Base-by-base conservation (phyloP, 2,888 invertebrate species). In the Auanema sp. region DNA sequence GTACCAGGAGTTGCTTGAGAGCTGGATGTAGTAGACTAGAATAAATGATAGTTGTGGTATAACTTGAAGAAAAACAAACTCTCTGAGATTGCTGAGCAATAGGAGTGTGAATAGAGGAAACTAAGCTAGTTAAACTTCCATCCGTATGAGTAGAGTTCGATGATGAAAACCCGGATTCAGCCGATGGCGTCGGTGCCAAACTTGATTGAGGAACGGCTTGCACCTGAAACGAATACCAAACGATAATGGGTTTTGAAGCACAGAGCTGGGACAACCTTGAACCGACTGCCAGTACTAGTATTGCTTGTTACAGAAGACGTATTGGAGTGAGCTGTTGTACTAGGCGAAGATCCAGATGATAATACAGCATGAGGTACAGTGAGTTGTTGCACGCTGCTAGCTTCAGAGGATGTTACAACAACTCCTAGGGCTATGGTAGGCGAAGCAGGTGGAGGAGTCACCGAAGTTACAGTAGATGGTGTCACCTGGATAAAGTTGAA, bases 311-410 rank as follows among this genome's bases (percentile, higher is more conserved):
- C 67, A 10, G 73, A 73, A 2, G 71, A 71, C 42, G 58, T 73
- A 47, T 73, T 73, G 58, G 73, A 73, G 60, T 73, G 71, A 12
- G 73, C 65, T 5, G 70, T 71, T 40, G 71, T 70, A 57, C 66
- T 67, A n/a, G 73, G 73, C 2, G 73, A 73, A 21, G 69, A 69
- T 47, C 66, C 69, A 3, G 69, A 65, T 1, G 73, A 73, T 1
- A 72, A 23, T 16, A 70, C 68, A 24, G 70, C 33, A 33, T 33
- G 58, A 8, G 68, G 64, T 1, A 66, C 64, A 0, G 72, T 65
- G 10, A 70, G 65, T 11, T 68, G 70, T 1, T 66, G 58, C 1
- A 60, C 55, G 16, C 33, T 18, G 64, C 24, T n/a, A 2, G 57
- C 25, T 11, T 23, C 21, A 1, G 43, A 58, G n/a, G 64, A 41